Conservation (phyloP, 2,797 vertebrate species). For the Trachurus trachurus region DNA sequence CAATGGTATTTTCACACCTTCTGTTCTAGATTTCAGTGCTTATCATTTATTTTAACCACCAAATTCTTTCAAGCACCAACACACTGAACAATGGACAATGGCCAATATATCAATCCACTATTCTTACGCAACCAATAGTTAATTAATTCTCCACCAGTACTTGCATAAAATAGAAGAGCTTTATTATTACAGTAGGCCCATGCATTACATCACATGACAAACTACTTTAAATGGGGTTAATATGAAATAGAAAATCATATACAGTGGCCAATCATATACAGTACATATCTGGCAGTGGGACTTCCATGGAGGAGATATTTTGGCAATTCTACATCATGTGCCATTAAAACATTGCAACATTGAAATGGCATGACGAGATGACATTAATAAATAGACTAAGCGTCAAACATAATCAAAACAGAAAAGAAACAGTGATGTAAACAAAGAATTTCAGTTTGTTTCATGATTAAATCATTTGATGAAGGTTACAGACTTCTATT, state of each 20-base stretch:
- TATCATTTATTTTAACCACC: conserved; percentile 24
- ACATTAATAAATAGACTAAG: neutral
- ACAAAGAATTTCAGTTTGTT: neutral
- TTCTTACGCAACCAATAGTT: neutral
- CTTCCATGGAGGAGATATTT: no score
- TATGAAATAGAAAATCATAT: no score
- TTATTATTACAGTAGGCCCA: no score
- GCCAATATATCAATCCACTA: neutral
- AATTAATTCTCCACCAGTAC: neutral
- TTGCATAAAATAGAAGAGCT: no score
- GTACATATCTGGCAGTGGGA: no score
- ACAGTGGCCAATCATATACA: no score
- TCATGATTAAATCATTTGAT: neutral
- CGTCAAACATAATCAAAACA: neutral
- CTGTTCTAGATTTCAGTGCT: neutral
- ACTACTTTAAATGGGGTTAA: no score
- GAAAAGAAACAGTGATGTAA: neutral
- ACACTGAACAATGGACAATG: neutral
- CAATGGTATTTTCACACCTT: conserved; percentile 23
- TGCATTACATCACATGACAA: no score
- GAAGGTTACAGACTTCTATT: neutral
- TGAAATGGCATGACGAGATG: neutral
- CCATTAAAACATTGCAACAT: neutral
- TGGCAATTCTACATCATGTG: neutral
- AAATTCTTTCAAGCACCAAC: conserved; percentile 11